Base-by-base conservation (phyloP, 2,797 vertebrate genomes). In the Megaceryle alcyon region DNA sequence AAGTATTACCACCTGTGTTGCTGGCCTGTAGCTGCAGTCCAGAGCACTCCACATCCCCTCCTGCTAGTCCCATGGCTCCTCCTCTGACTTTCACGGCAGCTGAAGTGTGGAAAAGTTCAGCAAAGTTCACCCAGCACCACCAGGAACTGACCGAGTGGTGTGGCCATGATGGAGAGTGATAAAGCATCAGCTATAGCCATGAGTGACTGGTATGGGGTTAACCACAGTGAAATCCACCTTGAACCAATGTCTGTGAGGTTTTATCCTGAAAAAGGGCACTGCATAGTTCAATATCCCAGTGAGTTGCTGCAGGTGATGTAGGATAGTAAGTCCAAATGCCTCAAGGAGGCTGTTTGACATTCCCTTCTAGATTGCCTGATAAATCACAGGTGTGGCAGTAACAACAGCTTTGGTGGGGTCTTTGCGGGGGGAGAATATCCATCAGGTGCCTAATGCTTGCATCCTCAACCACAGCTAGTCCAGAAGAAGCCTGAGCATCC, bases 121-220 rank as follows among this genome's bases (percentile, higher is more conserved):
- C 53, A 20, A 81, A 44, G 65, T 63, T 75, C 78, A 88, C 15
- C 19, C 49, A 57, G 29, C 51, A 54, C 16, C 9, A 14, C n/a
- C 23, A 37, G 31, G 35, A 65, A n/a, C 44, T 69, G 61, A 31
- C 53, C 0, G 2, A 91, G 31, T 2, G 3, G 22, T 0, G 1
- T n/a, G 31, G 31, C 31, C 10, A 3, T 41, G 46, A 72, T 1
- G 68, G 57, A 68, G 25, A 37, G 26, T 25, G 44, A 70, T 73
- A 80, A 84, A 82, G 48, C 43, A 90, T 51, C 60, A 84, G 28
- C 14, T 53, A 4, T 18, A 14, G 6, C 73, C 9, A 9, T 12
- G 35, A 72, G n/a, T 84, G 83, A 88, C 60, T 5, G 7, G n/a
- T 31, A 37, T 1, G 0, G 63, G 14, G 20, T 69, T 83, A 69